A percentile compares a stretch with the other conserved stretches of the same genome.
Conservation (phyloP, 2,888 invertebrate genomes). For the Orgyia antiqua region DNA sequence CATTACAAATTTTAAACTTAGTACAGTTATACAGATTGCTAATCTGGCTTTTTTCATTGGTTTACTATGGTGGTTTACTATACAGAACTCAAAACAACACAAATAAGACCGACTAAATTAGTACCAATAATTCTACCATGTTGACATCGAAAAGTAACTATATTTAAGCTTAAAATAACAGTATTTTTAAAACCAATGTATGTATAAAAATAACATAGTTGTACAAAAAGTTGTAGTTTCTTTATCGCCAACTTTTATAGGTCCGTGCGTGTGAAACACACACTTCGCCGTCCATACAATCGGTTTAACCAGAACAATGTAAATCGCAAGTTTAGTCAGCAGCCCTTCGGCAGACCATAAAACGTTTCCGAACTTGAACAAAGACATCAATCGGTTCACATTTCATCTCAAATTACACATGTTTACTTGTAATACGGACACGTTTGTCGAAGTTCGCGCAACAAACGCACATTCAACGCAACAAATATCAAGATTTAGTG, state of each 20-base stretch:
- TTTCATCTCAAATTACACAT: slow-evolving; percentile 71
- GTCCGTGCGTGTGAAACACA: slow-evolving; percentile 2
- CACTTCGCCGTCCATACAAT: slow-evolving; percentile 9
- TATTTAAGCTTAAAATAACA: too few relatives aligned
- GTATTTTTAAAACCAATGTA: too few relatives aligned
- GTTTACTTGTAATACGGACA: slow-evolving; percentile 49
- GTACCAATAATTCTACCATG: too few relatives aligned
- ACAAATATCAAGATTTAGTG: slow-evolving; percentile 37
- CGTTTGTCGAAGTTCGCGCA: slow-evolving; percentile 34
- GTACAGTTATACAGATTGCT: too few relatives aligned
- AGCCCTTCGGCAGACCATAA: slow-evolving; percentile 57
- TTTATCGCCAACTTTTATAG: slow-evolving; percentile 1
- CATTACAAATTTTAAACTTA: too few relatives aligned
- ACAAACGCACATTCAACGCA: slow-evolving; percentile 35
- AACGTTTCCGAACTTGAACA: slow-evolving; percentile 57
- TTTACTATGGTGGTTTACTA: too few relatives aligned
- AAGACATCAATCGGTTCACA: slow-evolving; percentile 74
- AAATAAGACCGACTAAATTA: too few relatives aligned
- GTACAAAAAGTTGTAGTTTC: not conserved
- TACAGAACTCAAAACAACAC: too few relatives aligned
- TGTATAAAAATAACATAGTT: not conserved
- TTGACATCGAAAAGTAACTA: too few relatives aligned
- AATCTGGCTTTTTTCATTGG: too few relatives aligned
- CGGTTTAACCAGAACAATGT: slow-evolving; percentile 47
- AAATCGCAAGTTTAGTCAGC: slow-evolving; percentile 50